Evolutionary conservation across 2,113 vertebrate species (phyloP), one percentile per base, ranked within the genome.

Genomic region (Lampris megalopsis): DNA sequence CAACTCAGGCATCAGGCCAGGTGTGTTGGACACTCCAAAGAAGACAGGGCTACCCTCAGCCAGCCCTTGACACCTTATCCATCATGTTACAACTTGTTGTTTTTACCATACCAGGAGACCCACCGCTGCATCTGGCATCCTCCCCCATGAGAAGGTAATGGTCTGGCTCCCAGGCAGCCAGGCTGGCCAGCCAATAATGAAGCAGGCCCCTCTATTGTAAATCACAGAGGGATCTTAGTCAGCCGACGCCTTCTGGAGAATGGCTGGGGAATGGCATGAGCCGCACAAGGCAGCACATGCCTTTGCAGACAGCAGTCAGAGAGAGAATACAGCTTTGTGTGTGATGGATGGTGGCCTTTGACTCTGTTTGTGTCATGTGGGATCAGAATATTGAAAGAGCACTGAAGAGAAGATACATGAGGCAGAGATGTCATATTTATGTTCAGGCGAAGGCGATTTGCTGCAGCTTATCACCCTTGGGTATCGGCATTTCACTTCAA

Each of bases 171-270:
- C 66, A 79, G 84, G 77, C 82, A 77, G 10, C 69, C 68, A 79
- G 83, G 75, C 80, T 73, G 67, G 77, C 56, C 72, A 81, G 83
- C 89, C 86, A 80, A 86, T 91, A 88, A 90, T 88, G 75, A 85
- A 85, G 73, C 70, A 70, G 77, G 58, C 71, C 73, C 70, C 77
- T 83, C 78, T 63, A 84, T 89, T 90, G 88, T 92, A 91, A 92
- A 91, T 90, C 86, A 92, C 80, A 89, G 82, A 73, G 65, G 73
- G 76, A 73, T 71, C 68, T 87, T 90, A 84, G 82, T 83, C 76
- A 71, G 69, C 77, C 58, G 62, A 75, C 56, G 73, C 77, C 80
- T 79, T 86, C 78, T 74, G 87, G 81, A 81, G 64, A 81, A 73
- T 73, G 76, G 66, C 78, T 58, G 77, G 81, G 82, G 70, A 86